phyloP scores from a whole-genome alignment of 2,797 vertebrate genomes.

The Tarsius wallacei region DNA sequence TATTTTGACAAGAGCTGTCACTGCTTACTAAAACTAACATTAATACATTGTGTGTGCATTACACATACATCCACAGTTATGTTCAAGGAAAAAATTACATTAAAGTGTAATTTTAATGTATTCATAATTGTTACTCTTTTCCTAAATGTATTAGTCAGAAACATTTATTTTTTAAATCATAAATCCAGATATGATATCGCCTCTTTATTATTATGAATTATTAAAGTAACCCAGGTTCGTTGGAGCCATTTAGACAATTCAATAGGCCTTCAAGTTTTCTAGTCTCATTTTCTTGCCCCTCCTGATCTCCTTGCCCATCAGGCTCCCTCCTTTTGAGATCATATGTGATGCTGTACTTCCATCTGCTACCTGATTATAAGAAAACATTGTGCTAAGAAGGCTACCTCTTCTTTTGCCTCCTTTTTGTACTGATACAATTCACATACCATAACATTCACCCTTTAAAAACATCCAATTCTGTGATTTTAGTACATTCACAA shows the following conservation, averaged over 20 bases:
- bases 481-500: neutral
- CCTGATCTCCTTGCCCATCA: neutral
- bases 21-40: neutral
- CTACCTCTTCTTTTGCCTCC: neutral
- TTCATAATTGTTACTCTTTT: neutral
- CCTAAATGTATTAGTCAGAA: constrained; percentile 23
- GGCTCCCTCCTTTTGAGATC: neutral
- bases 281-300: neutral
- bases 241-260: neutral
- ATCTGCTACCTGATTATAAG: neutral
- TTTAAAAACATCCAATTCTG: neutral
- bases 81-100: neutral
- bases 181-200: neutral
- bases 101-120: constrained; percentile 49
- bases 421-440: neutral
- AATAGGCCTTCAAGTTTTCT: neutral
- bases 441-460: neutral
- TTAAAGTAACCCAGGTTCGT: neutral
- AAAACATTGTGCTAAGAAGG: neutral
- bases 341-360: neutral
- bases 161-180: neutral
- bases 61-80: neutral
- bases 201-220: neutral
- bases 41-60: neutral
- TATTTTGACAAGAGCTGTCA: neutral